These are phyloP conservation scores for Synodontis membranacea DNA, from an alignment of 2,113 vertebrate genomes.

Conservation along the genomic window DNA sequence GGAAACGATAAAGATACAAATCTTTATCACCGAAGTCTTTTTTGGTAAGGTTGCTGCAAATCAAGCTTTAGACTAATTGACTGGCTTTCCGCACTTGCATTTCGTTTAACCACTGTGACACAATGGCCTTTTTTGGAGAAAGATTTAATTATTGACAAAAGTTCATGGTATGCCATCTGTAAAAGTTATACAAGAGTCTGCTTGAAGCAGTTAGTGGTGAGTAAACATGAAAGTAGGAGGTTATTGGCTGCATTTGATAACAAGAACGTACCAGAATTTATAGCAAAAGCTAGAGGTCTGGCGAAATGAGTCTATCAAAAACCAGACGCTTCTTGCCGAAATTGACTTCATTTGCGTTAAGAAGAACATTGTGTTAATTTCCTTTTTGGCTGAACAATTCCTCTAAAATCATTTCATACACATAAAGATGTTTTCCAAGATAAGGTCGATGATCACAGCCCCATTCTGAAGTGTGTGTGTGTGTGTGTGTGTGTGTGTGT, in stretches of 20 bases:
- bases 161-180: neutral
- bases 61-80: neutral
- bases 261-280: neutral
- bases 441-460: neutral
- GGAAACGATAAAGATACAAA: neutral
- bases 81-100: neutral
- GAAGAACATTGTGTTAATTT: neutral
- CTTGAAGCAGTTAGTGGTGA: neutral
- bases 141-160: neutral
- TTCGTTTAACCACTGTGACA: neutral
- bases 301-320: neutral
- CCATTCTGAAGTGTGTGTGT: neutral
- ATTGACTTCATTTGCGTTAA: neutral
- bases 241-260: neutral
- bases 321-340: neutral
- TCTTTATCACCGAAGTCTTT: neutral
- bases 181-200: slow-evolving; percentile 13
- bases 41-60: neutral
- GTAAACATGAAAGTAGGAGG: neutral
- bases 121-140: neutral
- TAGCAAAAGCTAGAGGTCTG: neutral
- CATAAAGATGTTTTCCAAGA: slow-evolving; percentile 20
- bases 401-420: slow-evolving; percentile 9
- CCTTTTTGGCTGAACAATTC: neutral
- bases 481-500: neutral